A percentile compares a stretch with the other conserved stretches of the same genome.
phyloP scores from a whole-genome alignment of 2,113 vertebrate species.

The Crotalus viridis region DNA sequence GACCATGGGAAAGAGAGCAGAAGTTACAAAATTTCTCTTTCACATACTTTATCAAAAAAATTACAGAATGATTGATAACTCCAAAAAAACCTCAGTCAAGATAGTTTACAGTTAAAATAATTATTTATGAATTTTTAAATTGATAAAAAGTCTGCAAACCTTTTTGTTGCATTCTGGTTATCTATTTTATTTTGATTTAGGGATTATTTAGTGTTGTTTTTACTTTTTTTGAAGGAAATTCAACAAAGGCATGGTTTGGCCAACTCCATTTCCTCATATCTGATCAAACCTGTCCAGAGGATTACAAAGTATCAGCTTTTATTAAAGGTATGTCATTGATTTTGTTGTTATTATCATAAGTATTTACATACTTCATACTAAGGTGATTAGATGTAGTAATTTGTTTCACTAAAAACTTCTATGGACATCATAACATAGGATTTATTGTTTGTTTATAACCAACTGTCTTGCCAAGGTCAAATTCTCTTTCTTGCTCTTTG shows the following conservation, averaged over 20 bases:
- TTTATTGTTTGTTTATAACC: neutral
- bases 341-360: slow-evolving; percentile 1
- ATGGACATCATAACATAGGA: neutral
- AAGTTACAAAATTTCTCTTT: neutral
- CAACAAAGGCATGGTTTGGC: slow-evolving; percentile 92
- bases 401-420: neutral
- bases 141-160: slow-evolving; percentile 2
- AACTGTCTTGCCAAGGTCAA: neutral
- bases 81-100: slow-evolving; percentile 16
- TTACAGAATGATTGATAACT: neutral
- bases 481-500: neutral
- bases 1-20: neutral
- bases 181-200: neutral
- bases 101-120: slow-evolving; percentile 10
- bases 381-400: neutral
- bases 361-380: neutral
- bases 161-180: slow-evolving; percentile 13
- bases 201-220: neutral
- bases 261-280: slow-evolving; percentile 97
- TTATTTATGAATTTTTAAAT: slow-evolving; percentile 16
- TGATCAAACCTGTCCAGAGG: slow-evolving; percentile 98
- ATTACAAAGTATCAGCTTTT: slow-evolving; percentile 98
- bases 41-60: slow-evolving; percentile 23
- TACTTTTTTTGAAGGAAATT: slow-evolving; percentile 81
- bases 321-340: slow-evolving; percentile 81